A percentile compares a stretch with the other conserved stretches of the same genome.
Conservation (phyloP, 2,113 vertebrate genomes). For the Takifugu flavidus region DNA sequence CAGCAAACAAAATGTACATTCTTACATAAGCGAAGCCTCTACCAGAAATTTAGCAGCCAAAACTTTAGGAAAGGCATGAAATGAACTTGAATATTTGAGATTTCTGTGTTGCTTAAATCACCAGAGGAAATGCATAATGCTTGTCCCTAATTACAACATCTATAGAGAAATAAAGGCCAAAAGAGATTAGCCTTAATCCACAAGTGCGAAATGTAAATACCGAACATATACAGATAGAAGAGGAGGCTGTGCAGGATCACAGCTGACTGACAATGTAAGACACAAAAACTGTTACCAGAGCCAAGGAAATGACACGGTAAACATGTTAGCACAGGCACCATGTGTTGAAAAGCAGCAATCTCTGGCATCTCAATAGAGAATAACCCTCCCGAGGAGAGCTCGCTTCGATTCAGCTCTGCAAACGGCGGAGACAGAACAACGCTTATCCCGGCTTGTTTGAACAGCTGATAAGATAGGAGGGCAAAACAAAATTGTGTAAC, state of each 20-base stretch:
- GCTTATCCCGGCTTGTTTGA: conserved; percentile 7
- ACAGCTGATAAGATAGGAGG: conserved; percentile 21
- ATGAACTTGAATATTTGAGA: no score
- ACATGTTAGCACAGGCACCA: conserved; percentile 4
- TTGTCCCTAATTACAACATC: conserved; percentile 1
- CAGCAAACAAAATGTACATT: no score
- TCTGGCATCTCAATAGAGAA: conserved; percentile 5
- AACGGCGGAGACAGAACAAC: neutral
- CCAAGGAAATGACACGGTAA: neutral
- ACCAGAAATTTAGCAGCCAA: no score
- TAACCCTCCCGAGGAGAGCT: neutral
- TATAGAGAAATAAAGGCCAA: neutral
- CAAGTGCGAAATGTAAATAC: neutral
- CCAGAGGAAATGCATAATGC: neutral
- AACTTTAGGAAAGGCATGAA: no score
- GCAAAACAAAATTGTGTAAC: conserved; percentile 7
- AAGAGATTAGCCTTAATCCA: neutral
- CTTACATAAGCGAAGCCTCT: no score
- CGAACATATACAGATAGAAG: neutral
- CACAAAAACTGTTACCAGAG: neutral
- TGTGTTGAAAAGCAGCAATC: neutral
- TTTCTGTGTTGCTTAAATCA: neutral
- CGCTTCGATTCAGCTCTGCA: neutral
- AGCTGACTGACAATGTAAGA: neutral
- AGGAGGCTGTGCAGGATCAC: neutral